These are phyloP conservation scores for Drosophila ohnishii DNA, from an alignment of 1,140 invertebrate species.

Conservation along the genomic window DNA sequence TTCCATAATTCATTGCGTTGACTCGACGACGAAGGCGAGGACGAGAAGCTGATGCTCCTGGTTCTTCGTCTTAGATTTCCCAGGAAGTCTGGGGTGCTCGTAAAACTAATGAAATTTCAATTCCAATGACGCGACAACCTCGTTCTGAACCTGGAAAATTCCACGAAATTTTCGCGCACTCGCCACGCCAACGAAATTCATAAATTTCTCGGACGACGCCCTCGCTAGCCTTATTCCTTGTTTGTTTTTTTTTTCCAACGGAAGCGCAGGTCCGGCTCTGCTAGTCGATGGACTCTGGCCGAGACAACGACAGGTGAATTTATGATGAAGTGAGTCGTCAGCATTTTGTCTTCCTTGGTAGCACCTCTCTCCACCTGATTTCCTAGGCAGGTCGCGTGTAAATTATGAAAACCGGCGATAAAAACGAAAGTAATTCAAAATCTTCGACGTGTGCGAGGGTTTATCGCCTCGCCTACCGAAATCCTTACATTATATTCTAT, in stretches of 20 bases:
- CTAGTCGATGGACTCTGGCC: constrained; percentile 43
- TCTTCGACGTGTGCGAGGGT: constrained; percentile 58
- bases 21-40: constrained; percentile 11
- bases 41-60: constrained; percentile 14
- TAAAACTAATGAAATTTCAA: constrained; percentile 81
- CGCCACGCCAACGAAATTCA: constrained; percentile 63
- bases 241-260: constrained; percentile 51
- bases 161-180: constrained; percentile 79
- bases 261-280: constrained; percentile 66
- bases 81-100: constrained; percentile 62
- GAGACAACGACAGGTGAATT: constrained; percentile 74
- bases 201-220: constrained; percentile 46
- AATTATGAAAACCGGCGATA: constrained; percentile 65
- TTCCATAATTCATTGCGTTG: constrained; percentile 75
- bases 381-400: constrained; percentile 58
- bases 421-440: constrained; percentile 80
- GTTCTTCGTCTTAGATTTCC: constrained; percentile 39
- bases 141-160: constrained; percentile 44
- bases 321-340: constrained; percentile 77
- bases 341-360: constrained; percentile 25
- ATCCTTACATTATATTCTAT: not conserved
- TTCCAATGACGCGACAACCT: constrained; percentile 69
- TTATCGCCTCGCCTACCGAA: constrained; percentile 24
- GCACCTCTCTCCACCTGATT: constrained; percentile 16
- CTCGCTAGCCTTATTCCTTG: no score